Percentiles rank a stretch among this genome's conserved stretches.
Conservation (phyloP, 2,888 invertebrate genomes). For the Polydrusus pterygomalis region DNA sequence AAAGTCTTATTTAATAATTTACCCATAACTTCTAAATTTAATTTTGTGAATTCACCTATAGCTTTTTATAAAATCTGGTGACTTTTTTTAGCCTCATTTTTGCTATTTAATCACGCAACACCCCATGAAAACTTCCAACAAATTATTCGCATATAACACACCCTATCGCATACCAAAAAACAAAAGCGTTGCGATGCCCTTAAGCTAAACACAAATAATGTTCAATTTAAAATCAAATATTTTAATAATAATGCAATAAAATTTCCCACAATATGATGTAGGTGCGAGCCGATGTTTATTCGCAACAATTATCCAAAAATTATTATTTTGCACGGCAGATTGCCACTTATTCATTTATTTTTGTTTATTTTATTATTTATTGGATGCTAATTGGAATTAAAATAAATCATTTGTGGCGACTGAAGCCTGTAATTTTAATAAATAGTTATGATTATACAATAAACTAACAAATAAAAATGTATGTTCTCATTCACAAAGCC, state of each 20-base stretch:
- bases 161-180: not conserved
- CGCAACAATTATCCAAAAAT: constrained; percentile 54
- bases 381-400: constrained; percentile 41
- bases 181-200: not conserved
- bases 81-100: no score
- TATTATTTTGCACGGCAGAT: constrained; percentile 54
- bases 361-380: constrained; percentile 52
- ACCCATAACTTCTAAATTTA: no score
- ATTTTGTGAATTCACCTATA: no score
- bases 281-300: constrained; percentile 51
- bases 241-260: constrained; percentile 56
- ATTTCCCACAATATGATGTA: constrained; percentile 49
- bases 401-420: constrained; percentile 30
- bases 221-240: constrained; percentile 59
- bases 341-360: constrained; percentile 51
- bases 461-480: constrained; percentile 4
- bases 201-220: constrained; percentile 40
- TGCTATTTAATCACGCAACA: not conserved
- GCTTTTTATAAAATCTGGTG: no score
- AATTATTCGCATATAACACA: not conserved
- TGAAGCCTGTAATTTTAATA: not conserved
- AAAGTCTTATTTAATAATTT: no score
- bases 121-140: not conserved
- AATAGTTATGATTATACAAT: not conserved
- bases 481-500: not conserved